These are phyloP conservation scores for Corythaixoides concolor DNA, from an alignment of 2,113 vertebrate genomes.

Conservation along the genomic window DNA sequence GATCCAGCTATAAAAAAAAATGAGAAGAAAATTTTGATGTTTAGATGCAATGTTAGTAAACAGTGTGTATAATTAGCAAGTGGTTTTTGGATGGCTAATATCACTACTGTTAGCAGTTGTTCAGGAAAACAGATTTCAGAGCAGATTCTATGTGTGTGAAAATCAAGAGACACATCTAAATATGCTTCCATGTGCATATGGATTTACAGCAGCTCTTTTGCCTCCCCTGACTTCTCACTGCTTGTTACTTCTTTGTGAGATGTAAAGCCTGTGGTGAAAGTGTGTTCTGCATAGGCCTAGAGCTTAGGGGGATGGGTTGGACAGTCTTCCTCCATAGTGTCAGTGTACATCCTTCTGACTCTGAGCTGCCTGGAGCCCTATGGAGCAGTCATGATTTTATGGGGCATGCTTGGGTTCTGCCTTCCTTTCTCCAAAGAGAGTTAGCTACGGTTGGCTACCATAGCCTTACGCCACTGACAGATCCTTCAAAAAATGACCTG, in stretches of 20 bases:
- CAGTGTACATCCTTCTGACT: not conserved
- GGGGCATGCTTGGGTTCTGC: rapidly evolving
- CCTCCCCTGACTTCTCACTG: not conserved
- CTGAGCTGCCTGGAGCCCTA: not conserved
- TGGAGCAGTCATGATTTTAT: not conserved
- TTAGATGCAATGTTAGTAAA: conserved; percentile 14
- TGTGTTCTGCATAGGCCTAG: not conserved
- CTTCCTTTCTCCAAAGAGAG: not conserved
- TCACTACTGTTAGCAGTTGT: conserved; percentile 37
- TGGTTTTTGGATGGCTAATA: conserved; percentile 28
- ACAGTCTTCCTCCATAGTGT: not conserved
- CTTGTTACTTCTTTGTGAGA: not conserved
- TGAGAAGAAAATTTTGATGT: not conserved
- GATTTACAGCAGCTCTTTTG: not conserved
- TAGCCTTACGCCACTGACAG: not conserved
- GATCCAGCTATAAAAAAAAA: not conserved
- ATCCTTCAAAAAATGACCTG: not conserved
- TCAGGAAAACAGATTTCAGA: conserved; percentile 49
- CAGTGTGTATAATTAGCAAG: conserved; percentile 39
- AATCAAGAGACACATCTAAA: conserved; percentile 7
- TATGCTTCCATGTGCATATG: not conserved
- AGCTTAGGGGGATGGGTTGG: not conserved
- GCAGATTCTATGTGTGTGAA: conserved; percentile 30
- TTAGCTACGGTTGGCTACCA: not conserved
- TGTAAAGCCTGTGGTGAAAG: not conserved